These are phyloP conservation scores for Formicarius rufipectus DNA, from an alignment of 2,113 vertebrate species.

Conservation along the genomic window DNA sequence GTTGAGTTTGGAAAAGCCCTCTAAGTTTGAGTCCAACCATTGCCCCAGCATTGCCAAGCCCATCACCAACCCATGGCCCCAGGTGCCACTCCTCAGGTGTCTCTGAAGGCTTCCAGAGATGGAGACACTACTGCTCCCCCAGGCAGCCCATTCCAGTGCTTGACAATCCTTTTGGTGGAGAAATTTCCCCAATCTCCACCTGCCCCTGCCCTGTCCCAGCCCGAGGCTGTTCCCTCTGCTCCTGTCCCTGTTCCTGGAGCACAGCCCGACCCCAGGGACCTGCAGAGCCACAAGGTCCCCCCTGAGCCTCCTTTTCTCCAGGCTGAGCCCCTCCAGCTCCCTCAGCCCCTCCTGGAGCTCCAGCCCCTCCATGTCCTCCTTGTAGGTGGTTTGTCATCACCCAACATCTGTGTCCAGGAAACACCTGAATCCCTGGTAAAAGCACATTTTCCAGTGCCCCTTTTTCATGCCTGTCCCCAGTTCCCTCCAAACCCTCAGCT, in stretches of 20 bases:
- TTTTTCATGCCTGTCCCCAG: rapidly evolving
- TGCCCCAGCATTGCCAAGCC: neutral
- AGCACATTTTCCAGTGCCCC: rapidly evolving
- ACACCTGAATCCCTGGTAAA: neutral
- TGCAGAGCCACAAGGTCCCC: neutral
- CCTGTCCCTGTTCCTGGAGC: neutral
- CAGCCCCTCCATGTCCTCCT: neutral
- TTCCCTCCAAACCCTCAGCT: neutral
- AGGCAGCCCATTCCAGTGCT: neutral
- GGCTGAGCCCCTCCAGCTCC: neutral
- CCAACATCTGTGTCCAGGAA: neutral
- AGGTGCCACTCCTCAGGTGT: neutral
- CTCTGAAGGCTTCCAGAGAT: neutral
- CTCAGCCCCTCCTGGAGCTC: neutral
- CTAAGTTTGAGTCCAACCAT: rapidly evolving
- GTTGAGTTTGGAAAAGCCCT: neutral
- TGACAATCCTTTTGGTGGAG: neutral
- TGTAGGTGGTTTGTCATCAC: neutral
- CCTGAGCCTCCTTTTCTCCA: neutral
- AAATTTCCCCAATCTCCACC: neutral
- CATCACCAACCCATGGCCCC: neutral
- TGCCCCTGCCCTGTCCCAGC: rapidly evolving
- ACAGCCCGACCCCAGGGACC: neutral
- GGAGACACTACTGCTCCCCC: neutral
- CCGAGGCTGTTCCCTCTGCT: neutral